Conservation (phyloP, 1,140 invertebrate genomes). For the Drosophila takahashii region DNA sequence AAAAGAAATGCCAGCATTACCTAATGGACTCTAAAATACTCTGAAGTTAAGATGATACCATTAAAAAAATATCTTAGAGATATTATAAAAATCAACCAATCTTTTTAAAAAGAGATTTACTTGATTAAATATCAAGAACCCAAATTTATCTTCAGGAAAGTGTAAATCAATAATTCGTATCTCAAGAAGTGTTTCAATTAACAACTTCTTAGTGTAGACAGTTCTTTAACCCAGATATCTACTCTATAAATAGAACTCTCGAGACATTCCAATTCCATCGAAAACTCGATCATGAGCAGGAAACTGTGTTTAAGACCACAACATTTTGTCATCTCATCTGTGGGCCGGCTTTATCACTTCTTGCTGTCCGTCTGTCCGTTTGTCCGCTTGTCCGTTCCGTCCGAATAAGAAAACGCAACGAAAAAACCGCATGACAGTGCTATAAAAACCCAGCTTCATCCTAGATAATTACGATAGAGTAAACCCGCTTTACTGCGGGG, state of each 20-base stretch:
- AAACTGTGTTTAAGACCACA: constrained; percentile 40
- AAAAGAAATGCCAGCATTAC: not conserved
- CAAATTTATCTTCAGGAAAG: not conserved
- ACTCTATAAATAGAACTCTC: constrained; percentile 20
- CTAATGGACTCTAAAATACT: constrained; percentile 16
- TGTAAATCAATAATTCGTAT: no score
- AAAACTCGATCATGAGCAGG: constrained; percentile 36
- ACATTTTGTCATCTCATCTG: constrained; percentile 42
- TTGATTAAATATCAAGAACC: not conserved
- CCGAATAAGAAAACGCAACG: constrained; percentile 2
- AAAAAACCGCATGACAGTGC: constrained; percentile 45
- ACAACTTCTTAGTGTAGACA: constrained; percentile 1
- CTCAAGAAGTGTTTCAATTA: constrained; percentile 2
- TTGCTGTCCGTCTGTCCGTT: constrained; percentile 5
- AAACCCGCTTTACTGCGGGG: constrained; percentile 62
- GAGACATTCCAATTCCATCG: constrained; percentile 11
- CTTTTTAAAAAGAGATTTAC: no score
- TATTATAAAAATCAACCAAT: not conserved
- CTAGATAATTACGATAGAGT: constrained; percentile 49
- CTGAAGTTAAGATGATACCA: no score
- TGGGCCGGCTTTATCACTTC: constrained; percentile 29
- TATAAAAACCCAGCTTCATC: constrained; percentile 35
- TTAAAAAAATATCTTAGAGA: not conserved
- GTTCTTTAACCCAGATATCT: constrained; percentile 17
- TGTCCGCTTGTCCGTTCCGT: not conserved